These are phyloP conservation scores for Microctonus brassicae DNA, from an alignment of 2,888 invertebrate species.

Conservation along the genomic window DNA sequence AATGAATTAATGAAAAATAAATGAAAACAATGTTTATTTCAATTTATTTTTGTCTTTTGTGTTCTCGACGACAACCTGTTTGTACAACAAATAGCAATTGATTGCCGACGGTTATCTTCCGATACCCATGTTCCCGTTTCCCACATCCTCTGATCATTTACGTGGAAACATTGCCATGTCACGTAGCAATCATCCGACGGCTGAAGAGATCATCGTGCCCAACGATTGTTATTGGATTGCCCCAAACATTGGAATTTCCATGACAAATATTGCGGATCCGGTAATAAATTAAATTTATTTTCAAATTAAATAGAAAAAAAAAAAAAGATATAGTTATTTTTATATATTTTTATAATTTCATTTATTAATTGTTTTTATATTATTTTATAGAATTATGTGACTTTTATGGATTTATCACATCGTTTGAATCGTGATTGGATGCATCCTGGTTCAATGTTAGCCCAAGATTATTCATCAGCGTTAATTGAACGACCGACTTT, in stretches of 20 bases:
- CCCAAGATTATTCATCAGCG: constrained; percentile 45
- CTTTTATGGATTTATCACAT: constrained; percentile 55
- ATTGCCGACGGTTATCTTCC: constrained; percentile 57
- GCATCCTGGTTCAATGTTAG: constrained; percentile 35
- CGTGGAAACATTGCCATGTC: constrained; percentile 34
- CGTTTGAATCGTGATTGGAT: constrained; percentile 54
- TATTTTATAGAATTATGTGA: constrained; percentile 53
- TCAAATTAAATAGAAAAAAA: neutral
- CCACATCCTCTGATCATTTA: constrained; percentile 48
- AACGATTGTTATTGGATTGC: constrained; percentile 59
- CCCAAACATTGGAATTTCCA: constrained; percentile 39
- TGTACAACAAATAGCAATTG: constrained; percentile 46
- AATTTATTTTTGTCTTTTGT: constrained; percentile 11
- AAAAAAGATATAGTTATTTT: neutral
- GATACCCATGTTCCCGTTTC: constrained; percentile 56
- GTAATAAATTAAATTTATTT: constrained; percentile 35
- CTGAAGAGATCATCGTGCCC: constrained; percentile 50
- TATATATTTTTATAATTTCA: too few relatives aligned
- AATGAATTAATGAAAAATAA: constrained; percentile 38
- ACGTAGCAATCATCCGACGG: constrained; percentile 35
- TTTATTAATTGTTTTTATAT: neutral
- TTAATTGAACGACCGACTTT: constrained; percentile 47
- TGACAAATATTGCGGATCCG: constrained; percentile 41
- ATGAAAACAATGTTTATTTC: constrained; percentile 29
- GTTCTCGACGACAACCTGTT: neutral